phyloP scores from a whole-genome alignment of 2,797 vertebrate genomes.

The Dendrocincla tyrannina region DNA sequence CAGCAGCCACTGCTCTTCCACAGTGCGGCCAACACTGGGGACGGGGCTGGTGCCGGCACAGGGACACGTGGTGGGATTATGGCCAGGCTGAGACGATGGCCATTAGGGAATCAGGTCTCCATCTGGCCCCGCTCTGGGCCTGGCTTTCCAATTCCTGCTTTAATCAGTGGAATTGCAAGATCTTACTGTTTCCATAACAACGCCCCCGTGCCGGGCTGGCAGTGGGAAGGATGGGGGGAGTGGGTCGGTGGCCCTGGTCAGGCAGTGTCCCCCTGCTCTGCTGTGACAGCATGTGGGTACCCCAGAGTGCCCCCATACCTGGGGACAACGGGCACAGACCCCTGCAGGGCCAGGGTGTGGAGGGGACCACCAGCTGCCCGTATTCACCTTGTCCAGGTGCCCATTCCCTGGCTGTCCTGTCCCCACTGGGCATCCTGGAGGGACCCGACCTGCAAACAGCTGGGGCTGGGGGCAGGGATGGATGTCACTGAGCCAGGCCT shows the following conservation, averaged over 20 bases:
- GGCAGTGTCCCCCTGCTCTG: neutral
- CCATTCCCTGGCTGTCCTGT: neutral
- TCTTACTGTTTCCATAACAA: slow-evolving; percentile 62
- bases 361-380: neutral
- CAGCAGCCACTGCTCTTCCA: rapidly evolving
- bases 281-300: rapidly evolving
- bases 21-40: neutral
- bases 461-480: neutral
- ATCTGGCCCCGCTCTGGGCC: slow-evolving; percentile 35
- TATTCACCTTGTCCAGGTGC: neutral
- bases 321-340: rapidly evolving
- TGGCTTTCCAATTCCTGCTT: slow-evolving; percentile 38
- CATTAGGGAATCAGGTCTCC: slow-evolving; percentile 69
- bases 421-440: neutral
- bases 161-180: slow-evolving; percentile 63
- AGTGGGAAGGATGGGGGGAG: neutral
- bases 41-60: neutral
- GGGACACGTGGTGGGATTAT: slow-evolving; percentile 47
- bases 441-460: neutral
- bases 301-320: rapidly evolving
- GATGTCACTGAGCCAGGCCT: neutral
- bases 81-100: neutral
- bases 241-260: rapidly evolving
- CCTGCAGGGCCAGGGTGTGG: neutral
- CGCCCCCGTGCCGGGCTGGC: rapidly evolving